Conservation (phyloP, 1,140 invertebrate genomes). For the Diorhabda elongata region DNA sequence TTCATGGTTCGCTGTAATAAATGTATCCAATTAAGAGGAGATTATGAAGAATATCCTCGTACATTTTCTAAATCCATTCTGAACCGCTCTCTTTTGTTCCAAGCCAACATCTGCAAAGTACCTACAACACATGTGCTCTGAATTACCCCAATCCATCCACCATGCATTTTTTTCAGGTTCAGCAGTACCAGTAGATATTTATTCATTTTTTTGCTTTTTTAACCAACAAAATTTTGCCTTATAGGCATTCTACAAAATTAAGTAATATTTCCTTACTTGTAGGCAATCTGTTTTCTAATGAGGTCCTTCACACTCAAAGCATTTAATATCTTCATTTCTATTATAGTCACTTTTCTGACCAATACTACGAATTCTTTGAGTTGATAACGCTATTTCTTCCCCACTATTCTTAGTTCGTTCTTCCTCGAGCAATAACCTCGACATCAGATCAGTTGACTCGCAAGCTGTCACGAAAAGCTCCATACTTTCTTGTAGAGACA, state of each 20-base stretch:
- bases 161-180: not conserved
- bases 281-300: not conserved
- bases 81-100: not conserved
- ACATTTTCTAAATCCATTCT: not conserved
- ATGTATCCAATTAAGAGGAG: no score
- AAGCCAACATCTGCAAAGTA: not conserved
- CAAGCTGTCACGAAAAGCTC: slow-evolving; percentile 14
- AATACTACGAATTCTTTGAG: not conserved
- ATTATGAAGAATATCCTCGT: no score
- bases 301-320: slow-evolving; percentile 1
- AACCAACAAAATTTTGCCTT: slow-evolving; percentile 1
- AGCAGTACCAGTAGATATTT: no score
- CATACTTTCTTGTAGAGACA: slow-evolving; percentile 13
- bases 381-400: not conserved
- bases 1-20: no score
- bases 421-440: not conserved
- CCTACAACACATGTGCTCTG: not conserved
- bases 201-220: no score
- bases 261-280: not conserved
- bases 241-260: not conserved
- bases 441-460: slow-evolving; percentile 11
- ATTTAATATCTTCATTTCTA: slow-evolving; percentile 4
- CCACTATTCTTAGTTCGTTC: no score
- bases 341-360: not conserved
- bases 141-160: not conserved